These are phyloP conservation scores for Ispidina lecontei DNA, from an alignment of 2,797 vertebrate species.

Conservation along the genomic window DNA sequence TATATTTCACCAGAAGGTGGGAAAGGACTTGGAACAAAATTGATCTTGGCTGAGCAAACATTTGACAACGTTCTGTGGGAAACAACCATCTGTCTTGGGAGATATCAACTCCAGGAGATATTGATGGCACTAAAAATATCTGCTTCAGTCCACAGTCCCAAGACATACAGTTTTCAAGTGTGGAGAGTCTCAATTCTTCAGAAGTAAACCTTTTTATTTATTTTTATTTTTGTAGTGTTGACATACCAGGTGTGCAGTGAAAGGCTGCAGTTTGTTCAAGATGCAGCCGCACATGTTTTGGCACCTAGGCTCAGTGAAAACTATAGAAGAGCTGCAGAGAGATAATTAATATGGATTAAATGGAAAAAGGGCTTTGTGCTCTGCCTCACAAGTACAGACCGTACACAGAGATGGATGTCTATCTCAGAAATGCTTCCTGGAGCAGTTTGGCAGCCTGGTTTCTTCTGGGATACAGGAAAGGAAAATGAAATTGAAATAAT, in stretches of 20 bases:
- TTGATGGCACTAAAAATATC: slow-evolving; percentile 73
- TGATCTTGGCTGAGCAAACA: slow-evolving; percentile 77
- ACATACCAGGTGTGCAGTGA: slow-evolving; percentile 29
- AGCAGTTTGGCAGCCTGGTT: slow-evolving; percentile 41
- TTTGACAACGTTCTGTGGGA: slow-evolving; percentile 73
- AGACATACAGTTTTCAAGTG: neutral
- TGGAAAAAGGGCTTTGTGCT: slow-evolving; percentile 45
- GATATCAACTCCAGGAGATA: slow-evolving; percentile 67
- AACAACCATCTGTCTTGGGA: slow-evolving; percentile 75
- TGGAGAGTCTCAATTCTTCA: slow-evolving; percentile 4
- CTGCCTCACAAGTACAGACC: slow-evolving; percentile 58
- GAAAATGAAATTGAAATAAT: neutral
- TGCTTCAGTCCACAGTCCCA: slow-evolving; percentile 33
- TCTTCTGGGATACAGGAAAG: slow-evolving; percentile 18
- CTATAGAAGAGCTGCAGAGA: slow-evolving; percentile 14
- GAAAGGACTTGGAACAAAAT: slow-evolving; percentile 74
- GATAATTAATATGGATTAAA: slow-evolving; percentile 64
- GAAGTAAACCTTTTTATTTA: slow-evolving; percentile 24
- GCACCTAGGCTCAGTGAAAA: neutral
- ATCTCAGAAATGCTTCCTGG: slow-evolving; percentile 42
- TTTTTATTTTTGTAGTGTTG: slow-evolving; percentile 11
- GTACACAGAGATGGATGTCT: slow-evolving; percentile 42
- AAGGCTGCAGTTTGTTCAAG: slow-evolving; percentile 18
- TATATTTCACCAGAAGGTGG: slow-evolving; percentile 71
- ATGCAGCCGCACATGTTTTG: neutral